Evolutionary conservation across 2,797 vertebrate genomes (phyloP), one percentile per base, ranked within the genome.

Genomic region (Carcharodon carcharias): DNA sequence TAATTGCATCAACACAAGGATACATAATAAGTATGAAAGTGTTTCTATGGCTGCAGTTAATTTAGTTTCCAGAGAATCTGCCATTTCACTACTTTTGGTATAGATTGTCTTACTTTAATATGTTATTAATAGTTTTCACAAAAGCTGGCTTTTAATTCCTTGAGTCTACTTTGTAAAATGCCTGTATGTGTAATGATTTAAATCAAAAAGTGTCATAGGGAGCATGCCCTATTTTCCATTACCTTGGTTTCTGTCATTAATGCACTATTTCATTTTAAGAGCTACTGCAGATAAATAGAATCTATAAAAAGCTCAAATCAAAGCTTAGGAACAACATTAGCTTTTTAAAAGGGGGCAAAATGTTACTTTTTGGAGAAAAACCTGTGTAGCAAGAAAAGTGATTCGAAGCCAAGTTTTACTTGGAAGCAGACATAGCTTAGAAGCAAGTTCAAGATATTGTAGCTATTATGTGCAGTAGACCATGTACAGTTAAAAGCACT

Each of bases 1-100:
- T 99, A 99, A 99, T 98, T 99, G 98, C 98, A 98, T 98, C 98
- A 99, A 98, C 98, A 98, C 98, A 98, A 98, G 97, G 97, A 98
- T 98, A 98, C 98, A 98, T 98, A 99, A 98, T 98, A 98, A 98
- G 97, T 97, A 98, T 98, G 98, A 98, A 98, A 98, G 98, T 98
- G 98, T 98, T 99, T 98, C 98, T 98, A 97, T 98, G 98, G 98
- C 98, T 98, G 98, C 97, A 97, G 97, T 98, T 99, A 98, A 98
- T 98, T 99, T 98, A 97, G 98, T 98, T 98, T 98, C 97, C 97
- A 98, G 98, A 98, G 97, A 98, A 98, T 98, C 97, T 98, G 97
- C 98, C 98, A 97, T 98, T 98, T 97, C 97, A 97, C 97, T 98
- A 97, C 97, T 98, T 98, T 98, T 98, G 97, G 98, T 98, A 98